Evolutionary conservation across 2,797 vertebrate genomes (phyloP), one percentile per base, ranked within the genome.

Genomic region (Rhynchonycteris naso): DNA sequence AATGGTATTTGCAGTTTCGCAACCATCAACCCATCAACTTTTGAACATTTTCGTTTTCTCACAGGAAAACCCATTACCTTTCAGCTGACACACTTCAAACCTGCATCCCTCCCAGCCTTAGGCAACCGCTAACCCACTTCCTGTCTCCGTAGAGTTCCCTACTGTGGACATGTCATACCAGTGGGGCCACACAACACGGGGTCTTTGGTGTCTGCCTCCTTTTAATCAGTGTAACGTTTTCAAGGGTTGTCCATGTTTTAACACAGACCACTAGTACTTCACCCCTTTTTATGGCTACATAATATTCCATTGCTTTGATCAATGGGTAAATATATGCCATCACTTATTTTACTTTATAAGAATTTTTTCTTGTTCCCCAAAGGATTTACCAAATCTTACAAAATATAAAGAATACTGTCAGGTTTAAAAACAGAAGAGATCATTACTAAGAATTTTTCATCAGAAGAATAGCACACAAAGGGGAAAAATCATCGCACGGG

Each of bases 251-350:
- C 52, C 9, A 1, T 3, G 11, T 61, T 13, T 50, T 4, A 16
- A 10, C 21, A 0, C 1, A 7, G 15, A 1, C 35, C 7, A 4
- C 9, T 0, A 4, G 12, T 0, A 14, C 16, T 16, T 56, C 30
- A 10, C 54, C 35, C 38, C n/a, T 93, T 74, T 82, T 69, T 11
- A 21, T 11, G 19, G 79, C 47, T 15, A 28, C 38, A 12, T 79
- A n/a, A 26, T 59, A 80, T 19, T 78, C 56, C 19, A 24, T 56
- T 59, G 16, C 81, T 66, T 76, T 50, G 68, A 65, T 78, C 56
- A 86, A 16, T 61, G 75, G 50, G 26, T 68, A 81, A 30, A 76
- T 12, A 76, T 12, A 50, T 21, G 30, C 15, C 28, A 38, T 72
- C 66, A 38, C 59, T 52, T 80, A 35, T 50, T 89, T 94, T 65